These are phyloP conservation scores for Uloborus plumipes DNA, from an alignment of 2,888 invertebrate genomes.

Conservation along the genomic window DNA sequence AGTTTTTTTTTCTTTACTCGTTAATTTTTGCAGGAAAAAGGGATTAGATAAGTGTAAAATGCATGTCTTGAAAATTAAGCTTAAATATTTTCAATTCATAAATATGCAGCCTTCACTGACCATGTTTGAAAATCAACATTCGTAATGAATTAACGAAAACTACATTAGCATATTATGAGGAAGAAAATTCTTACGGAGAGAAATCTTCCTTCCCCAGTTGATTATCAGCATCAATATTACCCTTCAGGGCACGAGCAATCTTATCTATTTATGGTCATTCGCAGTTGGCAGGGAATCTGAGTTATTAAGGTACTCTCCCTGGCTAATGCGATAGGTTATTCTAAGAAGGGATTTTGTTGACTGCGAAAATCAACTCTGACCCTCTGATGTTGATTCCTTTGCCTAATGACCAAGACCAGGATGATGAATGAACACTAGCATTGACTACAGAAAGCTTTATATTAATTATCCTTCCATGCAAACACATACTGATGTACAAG, in stretches of 20 bases:
- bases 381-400: constrained; percentile 33
- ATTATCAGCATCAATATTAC: no score
- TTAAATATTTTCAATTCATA: no score
- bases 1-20: no score
- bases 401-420: constrained; percentile 29
- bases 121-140: no score
- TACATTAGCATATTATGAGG: no score
- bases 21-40: no score
- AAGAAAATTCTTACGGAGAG: no score
- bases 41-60: no score
- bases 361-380: constrained; percentile 18
- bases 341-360: not conserved
- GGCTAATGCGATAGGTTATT: not conserved
- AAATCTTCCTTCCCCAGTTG: no score
- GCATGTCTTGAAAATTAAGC: no score
- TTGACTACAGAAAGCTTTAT: constrained; percentile 51
- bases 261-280: not conserved
- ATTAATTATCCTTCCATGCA: constrained; percentile 45
- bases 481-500: constrained; percentile 24
- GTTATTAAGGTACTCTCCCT: not conserved
- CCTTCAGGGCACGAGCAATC: not conserved
- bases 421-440: constrained; percentile 46
- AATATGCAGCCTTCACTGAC: no score
- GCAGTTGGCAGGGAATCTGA: not conserved
- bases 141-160: no score